Evolutionary conservation across 2,888 invertebrate species (phyloP).

Genomic region (Allygus modestus): DNA sequence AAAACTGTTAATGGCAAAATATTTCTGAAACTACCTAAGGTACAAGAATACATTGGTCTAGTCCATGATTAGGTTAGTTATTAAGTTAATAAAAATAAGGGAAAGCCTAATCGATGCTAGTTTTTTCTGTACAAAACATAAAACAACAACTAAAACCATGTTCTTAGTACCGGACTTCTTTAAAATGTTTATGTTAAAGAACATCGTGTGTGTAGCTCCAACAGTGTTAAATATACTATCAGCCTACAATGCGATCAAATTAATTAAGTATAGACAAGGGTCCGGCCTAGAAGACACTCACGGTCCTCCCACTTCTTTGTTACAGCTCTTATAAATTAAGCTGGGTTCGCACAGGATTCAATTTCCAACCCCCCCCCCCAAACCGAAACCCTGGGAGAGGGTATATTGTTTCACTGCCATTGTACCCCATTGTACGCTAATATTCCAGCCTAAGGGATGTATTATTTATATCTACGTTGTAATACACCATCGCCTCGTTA

Average conservation of each 20-base stretch:
- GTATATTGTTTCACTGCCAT: constrained; percentile 43
- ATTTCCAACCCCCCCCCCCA: constrained; percentile 39
- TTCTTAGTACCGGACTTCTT: too few species aligned
- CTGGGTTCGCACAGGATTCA: constrained; percentile 54
- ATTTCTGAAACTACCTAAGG: too few species aligned
- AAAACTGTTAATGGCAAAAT: too few species aligned
- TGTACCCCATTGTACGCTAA: constrained; percentile 55
- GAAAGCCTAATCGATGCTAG: too few species aligned
- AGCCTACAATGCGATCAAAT: constrained; percentile 8
- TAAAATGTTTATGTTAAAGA: too few species aligned
- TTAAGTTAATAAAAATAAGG: too few species aligned
- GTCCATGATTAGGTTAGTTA: too few species aligned
- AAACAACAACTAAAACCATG: too few species aligned
- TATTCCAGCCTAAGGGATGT: constrained; percentile 41
- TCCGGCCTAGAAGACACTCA: constrained; percentile 20
- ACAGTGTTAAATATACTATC: not conserved
- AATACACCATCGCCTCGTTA: not conserved
- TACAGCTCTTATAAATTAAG: constrained; percentile 54
- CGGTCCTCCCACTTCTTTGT: constrained; percentile 47
- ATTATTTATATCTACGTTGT: constrained; percentile 26
- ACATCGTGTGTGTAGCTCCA: too few species aligned
- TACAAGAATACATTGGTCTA: too few species aligned
- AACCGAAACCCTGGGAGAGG: constrained; percentile 31
- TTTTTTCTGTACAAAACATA: too few species aligned
- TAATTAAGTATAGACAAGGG: constrained; percentile 25